A percentile compares a stretch with the other conserved stretches of the same genome.
Conservation (phyloP, 2,888 invertebrate genomes). For the Lordiphosa andalusiaca region DNA sequence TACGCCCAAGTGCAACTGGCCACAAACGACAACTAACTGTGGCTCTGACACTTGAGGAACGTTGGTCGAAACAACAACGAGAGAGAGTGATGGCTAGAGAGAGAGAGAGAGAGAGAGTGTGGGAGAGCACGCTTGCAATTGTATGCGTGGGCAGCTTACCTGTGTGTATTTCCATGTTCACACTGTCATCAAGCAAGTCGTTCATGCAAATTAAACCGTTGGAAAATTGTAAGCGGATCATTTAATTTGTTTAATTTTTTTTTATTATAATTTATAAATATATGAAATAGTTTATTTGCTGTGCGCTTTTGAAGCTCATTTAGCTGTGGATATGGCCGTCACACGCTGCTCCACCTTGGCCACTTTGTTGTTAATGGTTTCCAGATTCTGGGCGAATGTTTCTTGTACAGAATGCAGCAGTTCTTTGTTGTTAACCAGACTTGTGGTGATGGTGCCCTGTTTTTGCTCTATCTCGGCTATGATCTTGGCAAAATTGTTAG, state of each 20-base stretch:
- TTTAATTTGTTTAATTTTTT: conserved; percentile 10
- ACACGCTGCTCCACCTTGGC: conserved; percentile 88
- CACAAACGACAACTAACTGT: conserved; percentile 44
- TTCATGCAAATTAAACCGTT: no score
- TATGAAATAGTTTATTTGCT: conserved; percentile 16
- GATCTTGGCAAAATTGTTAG: conserved; percentile 92
- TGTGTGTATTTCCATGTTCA: conserved; percentile 11
- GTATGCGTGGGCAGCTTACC: conserved; percentile 37
- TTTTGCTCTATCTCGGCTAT: conserved; percentile 89
- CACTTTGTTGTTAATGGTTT: conserved; percentile 88
- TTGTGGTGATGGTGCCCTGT: conserved; percentile 86
- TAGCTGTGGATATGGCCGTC: conserved; percentile 79
- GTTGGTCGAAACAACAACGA: conserved; percentile 56
- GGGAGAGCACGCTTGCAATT: conserved; percentile 21
- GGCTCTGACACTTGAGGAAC: conserved; percentile 46
- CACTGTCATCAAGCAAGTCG: no score
- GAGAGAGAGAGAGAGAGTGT: conserved; percentile 2
- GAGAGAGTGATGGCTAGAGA: conserved; percentile 12
- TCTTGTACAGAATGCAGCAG: conserved; percentile 89
- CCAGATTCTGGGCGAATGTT: conserved; percentile 89
- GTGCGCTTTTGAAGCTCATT: conserved; percentile 36
- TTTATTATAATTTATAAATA: conserved; percentile 36
- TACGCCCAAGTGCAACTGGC: conserved; percentile 12
- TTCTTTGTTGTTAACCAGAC: conserved; percentile 89
- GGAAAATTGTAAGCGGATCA: no score